Evolutionary conservation across 2,113 vertebrate species (phyloP).

Genomic region (Diadophis punctatus): DNA sequence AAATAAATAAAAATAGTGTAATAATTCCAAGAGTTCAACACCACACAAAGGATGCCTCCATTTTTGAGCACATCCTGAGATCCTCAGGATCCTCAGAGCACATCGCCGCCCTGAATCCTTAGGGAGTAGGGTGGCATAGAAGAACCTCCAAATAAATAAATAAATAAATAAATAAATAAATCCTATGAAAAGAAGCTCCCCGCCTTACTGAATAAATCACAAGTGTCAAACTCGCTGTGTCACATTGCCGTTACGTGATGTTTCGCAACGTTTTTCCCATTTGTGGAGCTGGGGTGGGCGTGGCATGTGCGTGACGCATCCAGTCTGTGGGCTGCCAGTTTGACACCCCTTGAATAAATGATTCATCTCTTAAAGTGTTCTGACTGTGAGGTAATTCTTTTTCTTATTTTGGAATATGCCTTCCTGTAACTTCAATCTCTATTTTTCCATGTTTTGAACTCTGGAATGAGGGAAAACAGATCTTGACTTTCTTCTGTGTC

Average conservation of each 20-base stretch:
- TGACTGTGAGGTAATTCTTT: background rate
- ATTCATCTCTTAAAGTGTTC: background rate
- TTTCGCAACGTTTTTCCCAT: too few species aligned
- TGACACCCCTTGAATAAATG: background rate
- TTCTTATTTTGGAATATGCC: background rate
- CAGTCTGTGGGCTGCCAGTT: too few species aligned
- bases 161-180: too few species aligned
- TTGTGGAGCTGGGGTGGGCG: accelerated
- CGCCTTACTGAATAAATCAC: background rate
- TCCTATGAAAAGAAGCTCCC: background rate
- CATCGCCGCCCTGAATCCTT: too few species aligned
- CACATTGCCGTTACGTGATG: too few species aligned
- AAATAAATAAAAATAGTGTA: too few species aligned
- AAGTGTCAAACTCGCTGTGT: too few species aligned
- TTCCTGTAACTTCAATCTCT: background rate
- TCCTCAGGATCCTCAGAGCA: too few species aligned
- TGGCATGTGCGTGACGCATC: too few species aligned
- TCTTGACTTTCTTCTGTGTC: background rate
- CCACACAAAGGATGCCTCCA: background rate
- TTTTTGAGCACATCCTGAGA: background rate
- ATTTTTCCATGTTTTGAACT: background rate
- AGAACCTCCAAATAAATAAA: too few species aligned
- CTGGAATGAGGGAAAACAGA: background rate
- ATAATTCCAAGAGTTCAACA: background rate
- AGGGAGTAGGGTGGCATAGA: too few species aligned